Evolutionary conservation across 2,113 vertebrate genomes (phyloP), one percentile per base, ranked within the genome.

Genomic region (Actenoides lindsayi): DNA sequence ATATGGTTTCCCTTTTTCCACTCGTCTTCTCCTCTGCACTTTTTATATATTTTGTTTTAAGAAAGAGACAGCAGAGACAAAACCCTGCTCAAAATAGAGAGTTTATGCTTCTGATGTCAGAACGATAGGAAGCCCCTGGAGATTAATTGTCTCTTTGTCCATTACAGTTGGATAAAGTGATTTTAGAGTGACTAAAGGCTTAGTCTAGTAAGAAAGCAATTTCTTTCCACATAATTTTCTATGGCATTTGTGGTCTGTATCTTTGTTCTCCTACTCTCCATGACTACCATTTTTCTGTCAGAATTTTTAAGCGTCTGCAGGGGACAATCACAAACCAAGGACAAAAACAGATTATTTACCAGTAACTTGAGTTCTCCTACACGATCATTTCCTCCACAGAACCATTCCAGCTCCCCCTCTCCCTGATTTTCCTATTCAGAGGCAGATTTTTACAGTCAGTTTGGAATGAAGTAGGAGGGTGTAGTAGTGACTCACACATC

Each of bases 391-490:
- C 80, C 67, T 94, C 93, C 60, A 27, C 60, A 80, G 89, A 92
- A 65, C 67, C 54, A 80, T 96, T 90, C 46, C 80, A 94, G 64
- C 89, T 93, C 56, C 64, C 78, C 78, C 42, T n/a, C 80, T 78
- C 83, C 56, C 35, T 64, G 21, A 13, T 90, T 75, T 97, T 95
- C 93, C 88, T 91, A 48, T 68, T 90, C 53, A 96, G 91, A 94
- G 87, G 48, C 68, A 94, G 96, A 71, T 83, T 83, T 96, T 94
- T 94, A 17, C 70, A 94, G 76, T 68, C 83, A 86, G 44, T 93
- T 93, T 86, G 94, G 77, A 96, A 78, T 60, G 51, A 97, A 96
- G 93, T 96, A 98, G 96, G 96, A 97, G 95, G 92, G 83, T 93
- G 79, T 53, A 89, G 82, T 91, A 95, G 96, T 97, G 96, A 97